phyloP scores from a whole-genome alignment of 30 jellyfish, hydroid and myxozoan genomes.

The Turritopsis rubra region DNA sequence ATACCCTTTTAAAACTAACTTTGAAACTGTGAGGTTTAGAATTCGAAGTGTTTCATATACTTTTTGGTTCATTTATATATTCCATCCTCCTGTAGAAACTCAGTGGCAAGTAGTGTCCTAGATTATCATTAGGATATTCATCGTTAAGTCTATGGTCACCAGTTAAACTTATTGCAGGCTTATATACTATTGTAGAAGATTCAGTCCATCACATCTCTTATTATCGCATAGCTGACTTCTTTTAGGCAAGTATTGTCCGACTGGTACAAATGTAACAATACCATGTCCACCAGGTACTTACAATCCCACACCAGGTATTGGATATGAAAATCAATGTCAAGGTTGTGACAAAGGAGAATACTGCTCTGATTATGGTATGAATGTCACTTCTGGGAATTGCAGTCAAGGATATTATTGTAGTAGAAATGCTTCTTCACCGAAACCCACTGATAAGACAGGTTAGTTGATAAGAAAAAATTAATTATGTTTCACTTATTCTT shows the following conservation, averaged over 20 bases:
- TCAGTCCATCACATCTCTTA: too few species aligned
- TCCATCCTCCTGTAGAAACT: too few species aligned
- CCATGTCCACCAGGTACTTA: slow-evolving; percentile 91
- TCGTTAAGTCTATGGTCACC: too few species aligned
- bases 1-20: too few species aligned
- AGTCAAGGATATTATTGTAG: slow-evolving; percentile 76
- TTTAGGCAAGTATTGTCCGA: slow-evolving; percentile 80
- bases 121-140: too few species aligned
- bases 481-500: not conserved
- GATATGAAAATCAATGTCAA: slow-evolving; percentile 52
- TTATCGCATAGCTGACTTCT: too few species aligned
- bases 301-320: slow-evolving; percentile 82
- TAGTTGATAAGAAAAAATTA: not conserved
- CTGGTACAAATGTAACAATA: slow-evolving; percentile 67
- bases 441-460: slow-evolving; percentile 79
- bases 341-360: slow-evolving; percentile 74
- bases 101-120: too few species aligned
- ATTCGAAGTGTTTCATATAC: too few species aligned
- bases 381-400: slow-evolving; percentile 79
- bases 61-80: too few species aligned
- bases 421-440: slow-evolving; percentile 49
- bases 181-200: too few species aligned
- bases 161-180: too few species aligned
- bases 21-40: too few species aligned
- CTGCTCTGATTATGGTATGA: slow-evolving; percentile 80